These are phyloP conservation scores for Phengaris alcon DNA, from an alignment of 2,888 invertebrate species.

Conservation along the genomic window DNA sequence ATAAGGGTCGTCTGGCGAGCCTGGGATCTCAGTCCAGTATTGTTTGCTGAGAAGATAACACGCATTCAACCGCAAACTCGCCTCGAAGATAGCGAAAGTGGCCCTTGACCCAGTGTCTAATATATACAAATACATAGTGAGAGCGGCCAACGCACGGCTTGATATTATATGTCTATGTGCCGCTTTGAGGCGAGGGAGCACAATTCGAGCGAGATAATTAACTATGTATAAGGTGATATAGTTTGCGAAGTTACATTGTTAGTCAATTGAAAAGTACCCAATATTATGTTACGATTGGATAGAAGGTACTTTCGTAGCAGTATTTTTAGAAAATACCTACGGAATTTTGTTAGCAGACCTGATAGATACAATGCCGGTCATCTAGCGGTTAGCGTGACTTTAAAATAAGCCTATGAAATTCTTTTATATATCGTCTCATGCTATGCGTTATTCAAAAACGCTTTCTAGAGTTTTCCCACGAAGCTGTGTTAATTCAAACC, in stretches of 20 bases:
- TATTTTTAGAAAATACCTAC: no score
- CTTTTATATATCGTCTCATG: no score
- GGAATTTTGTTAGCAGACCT: no score
- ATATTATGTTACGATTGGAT: no score
- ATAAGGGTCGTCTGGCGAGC: no score
- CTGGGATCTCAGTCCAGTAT: neutral
- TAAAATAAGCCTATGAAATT: no score
- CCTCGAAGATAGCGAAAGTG: conserved; percentile 53
- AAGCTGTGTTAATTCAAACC: no score
- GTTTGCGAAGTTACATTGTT: neutral
- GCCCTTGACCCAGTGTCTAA: conserved; percentile 48
- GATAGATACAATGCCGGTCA: no score
- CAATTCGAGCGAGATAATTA: conserved; percentile 32
- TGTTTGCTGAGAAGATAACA: conserved; percentile 29
- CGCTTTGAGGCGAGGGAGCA: conserved; percentile 34
- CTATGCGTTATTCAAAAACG: no score
- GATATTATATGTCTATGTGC: conserved; percentile 39
- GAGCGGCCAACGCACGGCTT: conserved; percentile 38
- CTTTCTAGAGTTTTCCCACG: no score
- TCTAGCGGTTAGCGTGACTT: no score
- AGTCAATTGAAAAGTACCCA: neutral
- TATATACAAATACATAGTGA: conserved; percentile 43
- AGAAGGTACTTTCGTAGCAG: no score
- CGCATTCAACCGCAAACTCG: conserved; percentile 24
- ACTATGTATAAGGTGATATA: neutral